Conservation (phyloP, 2,113 vertebrate genomes). For the Silurus glanis region DNA sequence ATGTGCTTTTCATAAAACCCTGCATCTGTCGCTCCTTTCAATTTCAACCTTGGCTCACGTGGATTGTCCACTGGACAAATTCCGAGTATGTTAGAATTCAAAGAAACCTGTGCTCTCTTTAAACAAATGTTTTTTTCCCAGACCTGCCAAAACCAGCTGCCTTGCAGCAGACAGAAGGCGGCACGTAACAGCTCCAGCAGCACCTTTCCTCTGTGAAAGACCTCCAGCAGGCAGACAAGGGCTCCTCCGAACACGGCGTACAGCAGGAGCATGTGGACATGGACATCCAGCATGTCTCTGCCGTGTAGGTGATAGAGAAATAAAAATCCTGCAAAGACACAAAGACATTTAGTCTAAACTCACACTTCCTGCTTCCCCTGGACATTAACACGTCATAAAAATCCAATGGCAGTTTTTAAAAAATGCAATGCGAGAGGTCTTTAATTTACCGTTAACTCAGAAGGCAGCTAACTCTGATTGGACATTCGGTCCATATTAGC, state of each 20-base stretch:
- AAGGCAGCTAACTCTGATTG: too few relatives aligned
- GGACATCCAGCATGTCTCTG: conserved; percentile 82
- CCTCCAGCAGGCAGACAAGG: conserved; percentile 79
- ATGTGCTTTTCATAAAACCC: too few relatives aligned
- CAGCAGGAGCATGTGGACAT: conserved; percentile 84
- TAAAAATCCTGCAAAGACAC: conserved; percentile 79
- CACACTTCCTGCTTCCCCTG: background rate
- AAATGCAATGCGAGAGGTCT: too few relatives aligned
- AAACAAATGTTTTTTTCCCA: conserved; percentile 18
- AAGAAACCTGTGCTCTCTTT: too few relatives aligned
- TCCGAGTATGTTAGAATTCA: too few relatives aligned
- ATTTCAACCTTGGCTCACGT: too few relatives aligned
- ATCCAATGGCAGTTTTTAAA: too few relatives aligned
- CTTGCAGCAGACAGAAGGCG: conserved; percentile 84
- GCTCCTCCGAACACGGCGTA: conserved; percentile 76
- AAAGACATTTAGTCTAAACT: background rate
- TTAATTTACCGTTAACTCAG: too few relatives aligned
- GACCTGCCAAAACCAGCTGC: conserved; percentile 97
- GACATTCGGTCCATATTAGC: too few relatives aligned
- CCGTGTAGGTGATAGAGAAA: conserved; percentile 93
- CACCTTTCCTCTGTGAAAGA: conserved; percentile 82
- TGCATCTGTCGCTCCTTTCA: too few relatives aligned
- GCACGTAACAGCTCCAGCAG: conserved; percentile 83
- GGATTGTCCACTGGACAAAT: too few relatives aligned
- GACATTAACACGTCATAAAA: background rate